A percentile compares a stretch with the other conserved stretches of the same genome.
phyloP scores from a whole-genome alignment of 2,888 invertebrate species.

The Dysmachus trigonus region DNA sequence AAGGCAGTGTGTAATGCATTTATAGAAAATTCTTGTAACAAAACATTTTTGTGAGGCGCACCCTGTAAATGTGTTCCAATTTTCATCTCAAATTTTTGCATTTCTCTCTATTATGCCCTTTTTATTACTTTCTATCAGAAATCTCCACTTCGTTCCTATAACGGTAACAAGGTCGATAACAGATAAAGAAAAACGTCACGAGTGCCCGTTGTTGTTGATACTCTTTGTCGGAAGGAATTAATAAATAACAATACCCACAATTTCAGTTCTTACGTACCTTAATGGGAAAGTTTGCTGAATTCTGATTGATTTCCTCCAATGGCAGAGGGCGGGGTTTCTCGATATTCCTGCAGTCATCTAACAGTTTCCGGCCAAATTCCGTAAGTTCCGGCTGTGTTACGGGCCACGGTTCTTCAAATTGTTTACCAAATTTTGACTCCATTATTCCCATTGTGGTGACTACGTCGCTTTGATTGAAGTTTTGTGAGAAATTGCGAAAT shows the following conservation, averaged over 20 bases:
- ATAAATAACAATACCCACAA: not conserved
- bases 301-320: constrained; percentile 23
- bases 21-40: too few relatives aligned
- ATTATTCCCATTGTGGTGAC: constrained; percentile 1
- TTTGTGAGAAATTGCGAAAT: not conserved
- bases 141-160: too few relatives aligned
- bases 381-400: constrained; percentile 46
- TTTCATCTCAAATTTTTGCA: too few relatives aligned
- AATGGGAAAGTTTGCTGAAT: constrained; percentile 46
- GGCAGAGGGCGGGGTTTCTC: constrained; percentile 49
- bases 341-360: constrained; percentile 53
- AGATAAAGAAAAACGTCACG: too few relatives aligned
- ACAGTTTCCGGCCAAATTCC: constrained; percentile 53
- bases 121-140: too few relatives aligned
- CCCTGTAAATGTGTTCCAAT: too few relatives aligned
- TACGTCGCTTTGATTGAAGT: not conserved
- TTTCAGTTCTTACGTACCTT: constrained; percentile 13
- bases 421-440: constrained; percentile 54
- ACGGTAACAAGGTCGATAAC: too few relatives aligned
- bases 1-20: too few relatives aligned
- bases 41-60: too few relatives aligned
- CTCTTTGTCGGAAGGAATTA: too few relatives aligned
- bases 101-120: too few relatives aligned
- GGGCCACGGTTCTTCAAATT: constrained; percentile 57
- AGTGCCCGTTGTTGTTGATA: too few relatives aligned